Base-by-base conservation (phyloP, 2,888 invertebrate genomes). In the Synanthedon formicaeformis region DNA sequence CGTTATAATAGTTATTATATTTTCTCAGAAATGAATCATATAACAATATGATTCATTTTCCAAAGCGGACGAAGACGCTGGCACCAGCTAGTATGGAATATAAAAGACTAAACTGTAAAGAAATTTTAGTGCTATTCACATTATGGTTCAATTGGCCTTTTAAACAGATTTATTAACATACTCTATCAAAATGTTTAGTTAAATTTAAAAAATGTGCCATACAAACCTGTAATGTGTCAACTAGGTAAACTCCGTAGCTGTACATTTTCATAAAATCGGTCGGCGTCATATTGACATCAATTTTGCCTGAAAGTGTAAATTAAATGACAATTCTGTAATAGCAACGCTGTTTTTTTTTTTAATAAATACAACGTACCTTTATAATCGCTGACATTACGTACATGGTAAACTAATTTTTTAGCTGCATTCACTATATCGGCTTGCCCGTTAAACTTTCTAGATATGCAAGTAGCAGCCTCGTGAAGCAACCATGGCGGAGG, bases 211-310 rank as follows among this genome's bases (percentile, higher is more conserved):
- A 8, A 34, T 8, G 3, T 0, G 34, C 34, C 45, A 12, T 50
- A 64, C 66, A 52, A 55, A 83, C 83, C 71, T 72, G 79, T 34
- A 90, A 64, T 48, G 84, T 77, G 53, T 80, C 79, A 14, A 90
- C 75, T 53, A 90, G 65, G 59, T 89, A 81, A 1, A 86, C 76
- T 3, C 89, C 87, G 53, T 84, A 79, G 53, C 89, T 89, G 59
- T 89, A 89, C 64, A 87, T 78, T 54, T 88, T 73, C 83, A 90
- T 81, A 54, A 83, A 80, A 50, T 88, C 80, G 56, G 71, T 64
- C 48, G 90, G 89, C 53, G 78, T 67, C 48, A 88, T 74, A 55
- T 88, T 75, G 50, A 74, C 67, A 57, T 74, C 77, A 52, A 89
- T 86, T 65, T 85, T 83, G 49, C 88, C 89, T 69, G 78, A 34